Conservation (phyloP, 2,797 vertebrate species). For the Phoeniculus purpureus region DNA sequence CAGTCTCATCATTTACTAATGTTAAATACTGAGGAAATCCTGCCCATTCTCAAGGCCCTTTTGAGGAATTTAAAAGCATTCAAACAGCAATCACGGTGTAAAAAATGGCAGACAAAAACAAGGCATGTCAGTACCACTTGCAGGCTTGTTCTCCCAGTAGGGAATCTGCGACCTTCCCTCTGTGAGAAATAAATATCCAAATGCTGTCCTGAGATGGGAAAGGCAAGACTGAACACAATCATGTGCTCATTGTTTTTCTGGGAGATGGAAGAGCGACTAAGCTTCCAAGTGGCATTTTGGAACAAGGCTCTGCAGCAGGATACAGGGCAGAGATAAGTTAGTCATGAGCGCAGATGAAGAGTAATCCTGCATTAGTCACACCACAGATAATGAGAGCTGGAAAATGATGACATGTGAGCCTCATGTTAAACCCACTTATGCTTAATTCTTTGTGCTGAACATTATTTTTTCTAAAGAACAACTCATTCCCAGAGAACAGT, state of each 20-base stretch:
- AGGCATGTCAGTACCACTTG: neutral
- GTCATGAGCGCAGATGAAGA: conserved; percentile 46
- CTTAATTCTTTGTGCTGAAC: conserved; percentile 50
- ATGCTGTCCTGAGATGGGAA: fast-evolving
- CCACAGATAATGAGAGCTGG: conserved; percentile 57
- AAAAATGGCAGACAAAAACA: neutral
- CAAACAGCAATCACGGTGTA: neutral
- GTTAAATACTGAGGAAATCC: neutral
- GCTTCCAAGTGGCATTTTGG: neutral
- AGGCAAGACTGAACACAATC: neutral
- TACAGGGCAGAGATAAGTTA: conserved; percentile 31
- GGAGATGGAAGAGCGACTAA: neutral
- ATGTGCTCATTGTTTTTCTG: fast-evolving
- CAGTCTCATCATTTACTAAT: neutral
- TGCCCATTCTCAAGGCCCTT: fast-evolving
- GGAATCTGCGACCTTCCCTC: neutral
- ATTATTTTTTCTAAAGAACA: conserved; percentile 62
- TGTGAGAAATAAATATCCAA: neutral
- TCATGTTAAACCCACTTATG: conserved; percentile 62
- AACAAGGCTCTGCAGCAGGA: neutral
- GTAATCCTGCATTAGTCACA: conserved; percentile 62
- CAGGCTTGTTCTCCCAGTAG: neutral
- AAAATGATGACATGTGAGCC: conserved; percentile 56
- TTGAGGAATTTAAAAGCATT: neutral
- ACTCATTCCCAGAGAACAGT: conserved; percentile 39